These are phyloP conservation scores for Thymelicus sylvestris DNA, from an alignment of 2,888 invertebrate species.

Conservation along the genomic window DNA sequence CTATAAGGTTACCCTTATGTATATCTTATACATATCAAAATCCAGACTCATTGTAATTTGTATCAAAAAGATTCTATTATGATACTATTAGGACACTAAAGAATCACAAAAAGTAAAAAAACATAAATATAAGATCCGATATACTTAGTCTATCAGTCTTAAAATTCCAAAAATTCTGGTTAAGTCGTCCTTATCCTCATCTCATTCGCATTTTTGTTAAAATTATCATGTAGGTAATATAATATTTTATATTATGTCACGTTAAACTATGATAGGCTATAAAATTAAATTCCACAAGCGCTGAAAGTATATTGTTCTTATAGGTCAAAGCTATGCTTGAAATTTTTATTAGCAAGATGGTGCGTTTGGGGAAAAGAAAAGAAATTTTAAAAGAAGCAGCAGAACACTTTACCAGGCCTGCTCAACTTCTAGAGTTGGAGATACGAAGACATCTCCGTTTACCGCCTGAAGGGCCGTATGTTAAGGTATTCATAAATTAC, in stretches of 20 bases:
- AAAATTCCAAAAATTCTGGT: too few relatives aligned
- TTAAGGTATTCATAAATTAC: conserved; percentile 46
- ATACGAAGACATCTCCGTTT: conserved; percentile 54
- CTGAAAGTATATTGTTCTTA: conserved; percentile 20
- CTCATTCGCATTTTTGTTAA: conserved; percentile 9
- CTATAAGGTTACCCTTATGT: too few relatives aligned
- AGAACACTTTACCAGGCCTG: conserved; percentile 58
- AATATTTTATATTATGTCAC: not conserved
- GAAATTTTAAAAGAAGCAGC: conserved; percentile 56
- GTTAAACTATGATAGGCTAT: conserved; percentile 17
- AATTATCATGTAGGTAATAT: not conserved
- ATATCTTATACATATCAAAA: too few relatives aligned
- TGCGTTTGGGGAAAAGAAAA: conserved; percentile 52
- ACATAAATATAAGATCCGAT: too few relatives aligned
- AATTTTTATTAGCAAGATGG: conserved; percentile 58
- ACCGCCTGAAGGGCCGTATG: conserved; percentile 49
- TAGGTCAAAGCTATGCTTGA: conserved; percentile 64
- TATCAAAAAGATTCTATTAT: too few relatives aligned
- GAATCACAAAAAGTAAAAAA: too few relatives aligned
- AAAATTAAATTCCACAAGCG: conserved; percentile 18
- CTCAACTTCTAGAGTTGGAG: conserved; percentile 56
- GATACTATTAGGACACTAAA: too few relatives aligned
- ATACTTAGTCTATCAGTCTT: too few relatives aligned
- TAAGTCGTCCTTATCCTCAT: too few relatives aligned
- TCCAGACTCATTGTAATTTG: too few relatives aligned